These are phyloP conservation scores for Macropis europaea DNA, from an alignment of 2,888 invertebrate genomes.

Conservation along the genomic window DNA sequence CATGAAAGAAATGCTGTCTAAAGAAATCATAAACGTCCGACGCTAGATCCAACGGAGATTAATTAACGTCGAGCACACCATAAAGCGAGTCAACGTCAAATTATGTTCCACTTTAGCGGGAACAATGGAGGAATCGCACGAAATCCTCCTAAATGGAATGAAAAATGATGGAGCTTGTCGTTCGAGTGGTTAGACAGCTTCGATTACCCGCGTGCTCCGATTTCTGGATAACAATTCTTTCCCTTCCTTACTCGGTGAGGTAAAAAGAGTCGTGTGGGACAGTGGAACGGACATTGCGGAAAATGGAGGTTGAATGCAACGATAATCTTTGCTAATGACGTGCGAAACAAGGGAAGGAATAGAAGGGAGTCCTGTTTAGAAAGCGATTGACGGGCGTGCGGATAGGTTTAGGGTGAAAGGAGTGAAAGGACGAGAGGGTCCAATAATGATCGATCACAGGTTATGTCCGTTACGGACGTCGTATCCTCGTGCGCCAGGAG, in stretches of 20 bases:
- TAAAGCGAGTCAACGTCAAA: conserved; percentile 23
- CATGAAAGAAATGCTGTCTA: neutral
- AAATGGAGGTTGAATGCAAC: conserved; percentile 30
- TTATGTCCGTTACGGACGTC: conserved; percentile 50
- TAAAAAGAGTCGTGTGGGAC: neutral
- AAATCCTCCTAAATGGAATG: conserved; percentile 4
- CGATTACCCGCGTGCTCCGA: conserved; percentile 9
- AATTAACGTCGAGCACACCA: conserved; percentile 16
- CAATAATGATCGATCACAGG: conserved; percentile 74
- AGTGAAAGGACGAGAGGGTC: conserved; percentile 58
- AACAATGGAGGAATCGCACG: conserved; percentile 1
- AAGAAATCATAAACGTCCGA: neutral
- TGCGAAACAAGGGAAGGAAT: conserved; percentile 63
- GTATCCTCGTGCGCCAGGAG: conserved; percentile 44
- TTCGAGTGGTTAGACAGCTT: neutral
- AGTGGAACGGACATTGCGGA: conserved; percentile 29
- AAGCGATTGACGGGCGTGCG: conserved; percentile 51
- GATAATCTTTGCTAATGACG: conserved; percentile 53
- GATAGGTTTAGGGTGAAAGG: conserved; percentile 34
- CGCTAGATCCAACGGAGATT: neutral
- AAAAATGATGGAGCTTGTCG: conserved; percentile 30
- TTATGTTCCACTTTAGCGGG: conserved; percentile 15
- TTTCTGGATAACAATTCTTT: conserved; percentile 7
- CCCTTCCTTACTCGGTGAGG: neutral
- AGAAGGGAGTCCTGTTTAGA: conserved; percentile 66